phyloP scores from a whole-genome alignment of 2,797 vertebrate genomes.

The Pygocentrus nattereri region DNA sequence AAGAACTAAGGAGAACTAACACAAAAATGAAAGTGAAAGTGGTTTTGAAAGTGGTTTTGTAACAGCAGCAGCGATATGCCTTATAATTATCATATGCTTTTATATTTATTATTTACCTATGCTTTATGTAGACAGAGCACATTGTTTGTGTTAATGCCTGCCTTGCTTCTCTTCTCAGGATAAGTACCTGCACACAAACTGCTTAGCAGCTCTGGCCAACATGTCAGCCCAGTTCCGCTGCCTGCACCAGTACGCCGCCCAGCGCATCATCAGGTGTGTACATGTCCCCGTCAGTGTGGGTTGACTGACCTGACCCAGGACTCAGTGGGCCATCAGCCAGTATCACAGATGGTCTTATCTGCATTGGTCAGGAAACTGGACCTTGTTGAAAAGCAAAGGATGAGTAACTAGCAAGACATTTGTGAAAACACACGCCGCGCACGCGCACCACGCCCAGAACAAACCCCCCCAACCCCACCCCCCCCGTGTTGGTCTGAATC shows the following conservation, averaged over 20 bases:
- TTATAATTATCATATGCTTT: too few relatives aligned
- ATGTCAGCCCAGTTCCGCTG: constrained; percentile 98
- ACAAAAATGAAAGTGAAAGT: too few relatives aligned
- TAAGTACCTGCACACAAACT: constrained; percentile 99
- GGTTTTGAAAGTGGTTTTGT: too few relatives aligned
- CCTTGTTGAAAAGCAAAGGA: constrained; percentile 36
- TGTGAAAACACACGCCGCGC: constrained; percentile 29
- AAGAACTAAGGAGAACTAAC: too few relatives aligned
- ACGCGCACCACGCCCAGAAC: background rate
- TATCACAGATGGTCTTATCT: constrained; percentile 53
- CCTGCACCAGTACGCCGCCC: constrained; percentile 97
- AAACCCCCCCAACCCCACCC: too few relatives aligned
- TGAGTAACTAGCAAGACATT: constrained; percentile 7
- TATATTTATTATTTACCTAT: too few relatives aligned
- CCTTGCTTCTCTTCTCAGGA: constrained; percentile 80
- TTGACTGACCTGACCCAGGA: background rate
- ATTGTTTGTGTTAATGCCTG: background rate
- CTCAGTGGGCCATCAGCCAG: constrained; percentile 5
- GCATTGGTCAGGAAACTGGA: constrained; percentile 35
- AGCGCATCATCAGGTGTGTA: constrained; percentile 95
- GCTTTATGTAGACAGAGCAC: too few relatives aligned
- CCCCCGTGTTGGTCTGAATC: constrained; percentile 29
- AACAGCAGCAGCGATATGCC: too few relatives aligned
- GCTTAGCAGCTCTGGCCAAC: constrained; percentile 95
- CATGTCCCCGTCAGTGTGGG: background rate